Evolutionary conservation across 2,113 vertebrate genomes (phyloP).

Genomic region (Phocoena phocoena): DNA sequence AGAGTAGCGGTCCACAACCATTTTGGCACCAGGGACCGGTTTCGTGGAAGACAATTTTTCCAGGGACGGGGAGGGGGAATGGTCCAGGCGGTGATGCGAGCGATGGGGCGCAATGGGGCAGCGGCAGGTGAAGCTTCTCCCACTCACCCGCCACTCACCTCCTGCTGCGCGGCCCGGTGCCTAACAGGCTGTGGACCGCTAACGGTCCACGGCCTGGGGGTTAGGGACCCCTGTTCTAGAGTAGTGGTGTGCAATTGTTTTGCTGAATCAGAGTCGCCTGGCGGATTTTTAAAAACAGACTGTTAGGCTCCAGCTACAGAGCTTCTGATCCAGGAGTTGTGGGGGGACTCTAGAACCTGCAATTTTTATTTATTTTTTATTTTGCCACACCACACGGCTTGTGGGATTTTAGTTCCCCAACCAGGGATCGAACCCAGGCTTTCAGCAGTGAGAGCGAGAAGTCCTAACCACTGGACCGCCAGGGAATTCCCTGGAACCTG

Average conservation of each 20-base stretch:
- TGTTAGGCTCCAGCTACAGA: too few relatives aligned
- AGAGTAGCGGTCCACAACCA: neutral
- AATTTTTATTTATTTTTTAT: neutral
- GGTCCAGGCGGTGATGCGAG: too few relatives aligned
- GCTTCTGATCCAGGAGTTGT: neutral
- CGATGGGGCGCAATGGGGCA: too few relatives aligned
- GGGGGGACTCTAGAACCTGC: neutral
- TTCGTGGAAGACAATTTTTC: too few relatives aligned
- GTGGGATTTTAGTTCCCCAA: neutral
- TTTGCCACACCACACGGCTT: fast-evolving
- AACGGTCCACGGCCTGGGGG: too few relatives aligned
- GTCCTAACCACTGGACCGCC: neutral
- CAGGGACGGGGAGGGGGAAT: too few relatives aligned
- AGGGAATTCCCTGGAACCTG: neutral
- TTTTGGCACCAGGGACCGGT: too few relatives aligned
- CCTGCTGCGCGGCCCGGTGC: too few relatives aligned
- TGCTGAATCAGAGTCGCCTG: neutral
- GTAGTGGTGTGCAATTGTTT: neutral
- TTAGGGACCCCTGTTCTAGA: too few relatives aligned
- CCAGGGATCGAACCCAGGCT: neutral
- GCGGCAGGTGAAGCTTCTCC: too few relatives aligned
- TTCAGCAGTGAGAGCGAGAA: neutral
- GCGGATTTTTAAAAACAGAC: neutral
- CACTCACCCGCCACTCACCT: too few relatives aligned
- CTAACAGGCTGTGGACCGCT: too few relatives aligned